Evolutionary conservation across 1,140 invertebrate species (phyloP), one percentile per base, ranked within the genome.

Genomic region (Mactra quadrangularis): DNA sequence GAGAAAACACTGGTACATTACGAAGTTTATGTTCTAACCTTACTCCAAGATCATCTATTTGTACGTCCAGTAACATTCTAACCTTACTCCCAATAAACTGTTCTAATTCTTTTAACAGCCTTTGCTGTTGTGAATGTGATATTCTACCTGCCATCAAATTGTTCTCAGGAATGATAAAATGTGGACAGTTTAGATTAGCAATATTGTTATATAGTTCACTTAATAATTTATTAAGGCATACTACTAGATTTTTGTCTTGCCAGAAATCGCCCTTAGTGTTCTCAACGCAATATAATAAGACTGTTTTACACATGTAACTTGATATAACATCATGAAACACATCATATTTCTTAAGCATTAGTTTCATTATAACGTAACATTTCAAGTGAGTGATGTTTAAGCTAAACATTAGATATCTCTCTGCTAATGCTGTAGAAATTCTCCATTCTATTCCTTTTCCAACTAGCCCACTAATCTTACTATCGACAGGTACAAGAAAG

Each of bases 291-390:
- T 64, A 35, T 7, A 64, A 64, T 3, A 64, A 33, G 41, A 45
- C 35, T 22, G 60, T 64, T 64, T 64, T 64, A 64, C 60, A 64
- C 35, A 64, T 45, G n/a, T 35, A 64, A 64, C 60, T 64, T 22
- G 60, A 64, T 22, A 64, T 45, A 11, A 38, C 3, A 9, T 45
- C n/a, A 4, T 64, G 6, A 64, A 11, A 17, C 25, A 38, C 38
- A 3, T 38, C n/a, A 35, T 25, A 64, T 41, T 9, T 4, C 41
- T 64, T 64, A 15, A 64, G n/a, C 35, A 64, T 41, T n/a, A 64
- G 19, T 41, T 64, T 64, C 35, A 64, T 41, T 1, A 64, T 17
- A 0, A 64, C n/a, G 60, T 45, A 64, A 45, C 15, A 22, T 45
- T 35, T 64, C 35, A 64, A n/a, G 25, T 64, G 60, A 4, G 60